Conservation (phyloP, 2,797 vertebrate genomes). For the Mus spretus region DNA sequence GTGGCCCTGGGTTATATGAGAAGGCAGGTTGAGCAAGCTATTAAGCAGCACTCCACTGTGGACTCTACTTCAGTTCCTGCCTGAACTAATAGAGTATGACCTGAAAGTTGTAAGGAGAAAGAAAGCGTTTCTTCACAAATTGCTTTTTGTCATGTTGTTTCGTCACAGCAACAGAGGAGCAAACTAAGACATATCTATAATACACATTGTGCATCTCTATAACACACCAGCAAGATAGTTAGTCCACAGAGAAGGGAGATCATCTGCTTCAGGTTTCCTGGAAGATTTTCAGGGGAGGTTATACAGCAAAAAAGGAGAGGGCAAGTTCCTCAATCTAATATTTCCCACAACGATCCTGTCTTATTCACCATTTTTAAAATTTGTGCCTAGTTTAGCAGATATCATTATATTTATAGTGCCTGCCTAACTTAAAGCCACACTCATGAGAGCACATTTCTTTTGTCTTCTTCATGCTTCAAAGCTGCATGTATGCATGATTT, state of each 20-base stretch:
- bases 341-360: background rate
- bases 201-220: background rate
- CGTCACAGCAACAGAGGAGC: background rate
- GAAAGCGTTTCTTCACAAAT: background rate
- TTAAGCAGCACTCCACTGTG: background rate
- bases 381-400: background rate
- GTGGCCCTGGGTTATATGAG: background rate
- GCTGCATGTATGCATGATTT: background rate
- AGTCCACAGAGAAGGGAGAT: background rate
- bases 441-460: background rate
- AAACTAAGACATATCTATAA: background rate
- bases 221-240: background rate
- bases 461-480: constrained; percentile 63
- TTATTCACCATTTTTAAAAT: background rate
- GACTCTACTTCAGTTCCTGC: background rate
- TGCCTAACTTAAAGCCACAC: constrained; percentile 16
- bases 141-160: background rate
- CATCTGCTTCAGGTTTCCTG: background rate
- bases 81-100: background rate
- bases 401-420: constrained; percentile 3
- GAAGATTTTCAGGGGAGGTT: background rate
- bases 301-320: background rate
- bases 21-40: background rate
- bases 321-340: background rate
- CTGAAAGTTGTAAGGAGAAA: background rate